Evolutionary conservation across 30 jellyfish, hydroid and myxozoan species (phyloP).

Genomic region (Chrysaora quinquecirrha): DNA sequence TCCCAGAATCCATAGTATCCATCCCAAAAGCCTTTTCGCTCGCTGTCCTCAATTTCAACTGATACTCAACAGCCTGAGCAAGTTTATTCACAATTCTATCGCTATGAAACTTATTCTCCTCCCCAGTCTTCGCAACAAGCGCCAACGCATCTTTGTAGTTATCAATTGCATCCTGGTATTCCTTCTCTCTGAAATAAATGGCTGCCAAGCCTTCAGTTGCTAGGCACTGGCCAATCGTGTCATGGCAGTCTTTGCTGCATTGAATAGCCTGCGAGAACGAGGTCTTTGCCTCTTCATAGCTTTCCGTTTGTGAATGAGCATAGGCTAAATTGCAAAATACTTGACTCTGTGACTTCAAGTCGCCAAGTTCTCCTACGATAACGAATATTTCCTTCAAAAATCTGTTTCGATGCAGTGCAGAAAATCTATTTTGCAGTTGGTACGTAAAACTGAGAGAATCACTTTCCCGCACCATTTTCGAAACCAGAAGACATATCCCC

Average conservation of each 20-base stretch:
- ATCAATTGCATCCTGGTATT: constrained; percentile 77
- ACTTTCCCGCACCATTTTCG: too few species aligned
- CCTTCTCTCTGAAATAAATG: constrained; percentile 54
- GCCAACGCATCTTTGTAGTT: constrained; percentile 71
- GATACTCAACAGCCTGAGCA: constrained; percentile 78
- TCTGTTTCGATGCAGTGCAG: too few species aligned
- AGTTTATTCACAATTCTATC: constrained; percentile 81
- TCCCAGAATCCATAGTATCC: not conserved
- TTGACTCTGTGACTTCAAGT: constrained; percentile 66
- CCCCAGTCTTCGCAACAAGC: constrained; percentile 44
- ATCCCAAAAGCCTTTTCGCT: not conserved
- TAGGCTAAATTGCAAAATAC: constrained; percentile 76
- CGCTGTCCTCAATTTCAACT: constrained; percentile 8
- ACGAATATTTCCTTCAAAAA: too few species aligned
- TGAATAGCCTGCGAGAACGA: constrained; percentile 77
- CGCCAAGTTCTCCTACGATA: constrained; percentile 75
- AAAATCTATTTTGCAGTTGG: too few species aligned
- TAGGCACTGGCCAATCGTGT: constrained; percentile 64
- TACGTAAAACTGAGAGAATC: too few species aligned
- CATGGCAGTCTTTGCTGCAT: constrained; percentile 79
- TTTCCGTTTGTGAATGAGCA: constrained; percentile 75
- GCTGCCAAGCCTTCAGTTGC: constrained; percentile 98
- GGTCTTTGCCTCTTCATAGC: constrained; percentile 48
- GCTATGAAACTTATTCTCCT: constrained; percentile 25
- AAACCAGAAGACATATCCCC: too few species aligned